Conservation (phyloP, 2,113 vertebrate species). For the Passer domesticus region DNA sequence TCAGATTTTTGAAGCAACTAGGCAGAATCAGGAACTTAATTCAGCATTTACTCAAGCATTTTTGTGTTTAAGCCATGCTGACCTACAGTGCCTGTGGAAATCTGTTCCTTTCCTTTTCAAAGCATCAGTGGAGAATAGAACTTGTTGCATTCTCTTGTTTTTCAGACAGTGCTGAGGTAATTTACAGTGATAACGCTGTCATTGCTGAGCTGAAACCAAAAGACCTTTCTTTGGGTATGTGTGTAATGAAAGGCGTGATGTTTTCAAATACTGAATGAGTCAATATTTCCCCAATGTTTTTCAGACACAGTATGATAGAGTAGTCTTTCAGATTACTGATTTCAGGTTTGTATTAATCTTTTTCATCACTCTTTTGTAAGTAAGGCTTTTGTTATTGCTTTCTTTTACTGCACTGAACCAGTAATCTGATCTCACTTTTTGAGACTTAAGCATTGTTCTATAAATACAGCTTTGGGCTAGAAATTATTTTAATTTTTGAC, state of each 20-base stretch:
- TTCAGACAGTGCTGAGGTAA: background rate
- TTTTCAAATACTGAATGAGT: conserved; percentile 6
- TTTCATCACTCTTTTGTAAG: conserved; percentile 18
- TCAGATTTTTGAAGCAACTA: background rate
- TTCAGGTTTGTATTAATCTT: conserved; percentile 41
- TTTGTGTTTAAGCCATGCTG: background rate
- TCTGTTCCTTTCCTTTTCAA: background rate
- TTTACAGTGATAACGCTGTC: background rate
- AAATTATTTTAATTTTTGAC: background rate
- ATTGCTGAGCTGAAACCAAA: background rate
- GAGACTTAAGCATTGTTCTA: background rate
- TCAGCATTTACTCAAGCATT: background rate
- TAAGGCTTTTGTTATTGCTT: conserved; percentile 29
- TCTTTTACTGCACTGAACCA: background rate
- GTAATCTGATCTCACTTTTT: conserved; percentile 24
- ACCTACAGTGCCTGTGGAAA: background rate
- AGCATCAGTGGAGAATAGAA: background rate
- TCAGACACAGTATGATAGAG: conserved; percentile 1
- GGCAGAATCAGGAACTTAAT: background rate
- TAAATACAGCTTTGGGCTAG: conserved; percentile 7
- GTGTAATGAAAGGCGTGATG: background rate
- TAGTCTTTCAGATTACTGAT: conserved; percentile 26
- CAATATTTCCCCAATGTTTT: conserved; percentile 13
- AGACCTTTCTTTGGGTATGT: background rate
- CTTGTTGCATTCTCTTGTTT: background rate